Evolutionary conservation across 2,888 invertebrate species (phyloP).

Genomic region (Platerodrilus igneus): DNA sequence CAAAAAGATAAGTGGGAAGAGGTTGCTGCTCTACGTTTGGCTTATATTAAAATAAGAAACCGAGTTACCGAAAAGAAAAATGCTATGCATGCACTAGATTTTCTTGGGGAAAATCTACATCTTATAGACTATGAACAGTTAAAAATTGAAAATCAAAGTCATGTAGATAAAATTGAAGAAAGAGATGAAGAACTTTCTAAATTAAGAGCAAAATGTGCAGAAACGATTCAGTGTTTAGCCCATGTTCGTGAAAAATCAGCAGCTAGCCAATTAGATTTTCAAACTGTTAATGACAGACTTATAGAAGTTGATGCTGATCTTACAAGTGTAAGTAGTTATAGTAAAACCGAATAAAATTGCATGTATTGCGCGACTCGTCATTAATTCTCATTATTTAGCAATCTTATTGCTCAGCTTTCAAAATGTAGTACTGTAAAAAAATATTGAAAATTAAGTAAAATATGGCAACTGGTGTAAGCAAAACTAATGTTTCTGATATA

Average conservation of each 20-base stretch:
- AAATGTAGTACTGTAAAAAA: no score
- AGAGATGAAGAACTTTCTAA: slow-evolving; percentile 52
- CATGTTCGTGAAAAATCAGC: slow-evolving; percentile 53
- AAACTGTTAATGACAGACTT: slow-evolving; percentile 29
- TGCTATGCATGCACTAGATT: slow-evolving; percentile 42
- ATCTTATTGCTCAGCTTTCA: no score
- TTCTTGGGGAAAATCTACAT: slow-evolving; percentile 50
- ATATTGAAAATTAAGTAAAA: no score
- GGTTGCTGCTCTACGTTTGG: slow-evolving; percentile 37
- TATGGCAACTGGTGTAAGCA: no score
- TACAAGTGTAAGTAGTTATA: slow-evolving; percentile 26
- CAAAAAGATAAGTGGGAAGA: slow-evolving; percentile 35
- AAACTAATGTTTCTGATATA: no score
- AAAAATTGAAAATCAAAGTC: slow-evolving; percentile 53
- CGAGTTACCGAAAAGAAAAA: slow-evolving; percentile 38
- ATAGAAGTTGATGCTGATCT: slow-evolving; percentile 27
- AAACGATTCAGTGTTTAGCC: slow-evolving; percentile 50
- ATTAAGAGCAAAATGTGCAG: slow-evolving; percentile 49
- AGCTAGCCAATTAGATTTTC: slow-evolving; percentile 40
- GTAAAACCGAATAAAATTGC: no score
- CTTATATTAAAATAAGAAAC: slow-evolving; percentile 39
- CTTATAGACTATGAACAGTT: slow-evolving; percentile 55
- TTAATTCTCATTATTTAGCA: no score
- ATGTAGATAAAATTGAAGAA: slow-evolving; percentile 55
- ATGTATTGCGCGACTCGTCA: no score